These are phyloP conservation scores for Chironex yamaguchii DNA, from an alignment of 30 jellyfish, hydroid and myxozoan genomes.

Conservation along the genomic window DNA sequence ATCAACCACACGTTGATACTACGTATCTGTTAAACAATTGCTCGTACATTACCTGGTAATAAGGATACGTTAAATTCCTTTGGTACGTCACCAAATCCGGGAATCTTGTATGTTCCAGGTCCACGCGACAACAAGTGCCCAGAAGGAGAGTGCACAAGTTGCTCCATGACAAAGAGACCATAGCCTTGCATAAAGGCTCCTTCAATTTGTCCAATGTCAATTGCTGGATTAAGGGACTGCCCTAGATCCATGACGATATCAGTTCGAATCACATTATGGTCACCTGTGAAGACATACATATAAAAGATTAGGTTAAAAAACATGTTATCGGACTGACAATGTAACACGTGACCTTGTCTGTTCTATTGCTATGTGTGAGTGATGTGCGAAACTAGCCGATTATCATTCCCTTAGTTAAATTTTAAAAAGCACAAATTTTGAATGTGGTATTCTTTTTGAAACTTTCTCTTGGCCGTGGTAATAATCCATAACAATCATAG, in stretches of 20 bases:
- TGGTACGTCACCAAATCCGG: conserved; percentile 48
- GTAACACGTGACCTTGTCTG: no score
- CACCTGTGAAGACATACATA: conserved; percentile 24
- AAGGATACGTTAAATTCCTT: conserved; percentile 44
- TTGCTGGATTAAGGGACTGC: conserved; percentile 54
- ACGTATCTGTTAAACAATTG: no score
- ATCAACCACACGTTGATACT: no score
- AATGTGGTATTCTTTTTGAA: no score
- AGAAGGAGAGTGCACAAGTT: conserved; percentile 28
- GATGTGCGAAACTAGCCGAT: no score
- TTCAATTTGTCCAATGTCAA: conserved; percentile 64
- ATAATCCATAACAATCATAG: no score
- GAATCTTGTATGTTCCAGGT: conserved; percentile 45
- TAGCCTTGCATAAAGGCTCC: conserved; percentile 70
- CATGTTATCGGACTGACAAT: no score
- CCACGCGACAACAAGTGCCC: conserved; percentile 37
- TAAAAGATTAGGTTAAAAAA: no score
- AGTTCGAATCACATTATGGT: conserved; percentile 34
- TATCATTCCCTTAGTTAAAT: no score
- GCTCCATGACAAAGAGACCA: conserved; percentile 50
- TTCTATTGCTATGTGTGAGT: no score
- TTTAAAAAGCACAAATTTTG: no score
- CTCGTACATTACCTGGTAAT: conserved; percentile 29
- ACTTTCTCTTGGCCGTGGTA: no score
- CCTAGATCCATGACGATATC: conserved; percentile 67